Percentiles rank a stretch among this genome's conserved stretches.
These are phyloP conservation scores for Urophycis tenuis DNA, from an alignment of 2,797 vertebrate species.

Conservation along the genomic window DNA sequence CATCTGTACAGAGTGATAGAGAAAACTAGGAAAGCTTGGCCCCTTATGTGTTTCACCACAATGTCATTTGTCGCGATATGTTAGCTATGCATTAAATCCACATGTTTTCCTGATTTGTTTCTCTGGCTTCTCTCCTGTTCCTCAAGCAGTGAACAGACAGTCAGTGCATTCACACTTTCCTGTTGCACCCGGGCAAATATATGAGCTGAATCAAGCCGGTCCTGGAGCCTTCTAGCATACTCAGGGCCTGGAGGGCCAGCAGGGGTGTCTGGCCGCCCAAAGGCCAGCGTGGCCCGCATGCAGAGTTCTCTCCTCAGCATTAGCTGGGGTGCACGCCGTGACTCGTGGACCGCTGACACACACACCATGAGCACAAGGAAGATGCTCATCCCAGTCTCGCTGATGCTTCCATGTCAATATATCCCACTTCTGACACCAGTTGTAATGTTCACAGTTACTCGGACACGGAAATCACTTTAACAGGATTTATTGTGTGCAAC, in stretches of 20 bases:
- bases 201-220: slow-evolving; percentile 12
- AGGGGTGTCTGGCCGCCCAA: neutral
- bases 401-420: neutral
- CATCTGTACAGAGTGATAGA: no score
- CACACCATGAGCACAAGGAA: neutral
- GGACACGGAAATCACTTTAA: no score
- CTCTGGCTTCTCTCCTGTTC: no score
- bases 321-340: neutral
- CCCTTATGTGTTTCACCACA: no score
- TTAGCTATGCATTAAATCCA: no score
- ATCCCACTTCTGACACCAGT: neutral
- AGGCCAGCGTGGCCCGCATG: neutral
- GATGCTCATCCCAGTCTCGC: neutral
- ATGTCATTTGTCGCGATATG: no score
- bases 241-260: neutral
- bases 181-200: slow-evolving; percentile 6
- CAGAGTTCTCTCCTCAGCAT: neutral
- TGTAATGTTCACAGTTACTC: no score
- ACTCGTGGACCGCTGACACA: neutral
- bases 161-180: no score
- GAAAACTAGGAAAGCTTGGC: no score
- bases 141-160: no score
- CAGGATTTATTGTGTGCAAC: no score
- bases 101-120: no score
- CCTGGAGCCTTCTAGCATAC: slow-evolving; percentile 19